These are phyloP conservation scores for Heterotilapia buettikoferi DNA, from an alignment of 2,113 vertebrate species.

Conservation along the genomic window DNA sequence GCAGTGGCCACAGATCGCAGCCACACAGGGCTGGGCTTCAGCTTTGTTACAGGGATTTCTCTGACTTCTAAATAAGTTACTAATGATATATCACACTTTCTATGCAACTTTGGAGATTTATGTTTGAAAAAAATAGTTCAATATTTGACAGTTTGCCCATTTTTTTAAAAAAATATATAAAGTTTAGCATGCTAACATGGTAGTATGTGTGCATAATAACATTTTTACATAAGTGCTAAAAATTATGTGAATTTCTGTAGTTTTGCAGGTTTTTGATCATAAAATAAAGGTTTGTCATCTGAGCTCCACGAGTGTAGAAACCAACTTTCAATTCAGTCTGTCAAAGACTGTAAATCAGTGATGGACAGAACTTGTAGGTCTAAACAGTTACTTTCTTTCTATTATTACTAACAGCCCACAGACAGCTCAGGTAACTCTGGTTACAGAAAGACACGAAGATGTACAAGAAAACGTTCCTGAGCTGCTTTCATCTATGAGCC, in stretches of 20 bases:
- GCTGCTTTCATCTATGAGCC: neutral
- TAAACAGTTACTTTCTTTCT: neutral
- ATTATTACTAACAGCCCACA: neutral
- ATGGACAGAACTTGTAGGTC: too few relatives aligned
- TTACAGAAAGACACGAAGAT: neutral
- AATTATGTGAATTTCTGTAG: neutral
- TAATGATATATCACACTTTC: neutral
- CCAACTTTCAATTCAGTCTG: too few relatives aligned
- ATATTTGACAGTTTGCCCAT: neutral
- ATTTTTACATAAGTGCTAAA: neutral
- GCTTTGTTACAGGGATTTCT: neutral
- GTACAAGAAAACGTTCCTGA: neutral
- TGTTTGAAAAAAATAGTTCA: neutral
- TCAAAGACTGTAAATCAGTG: too few relatives aligned
- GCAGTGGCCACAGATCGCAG: neutral
- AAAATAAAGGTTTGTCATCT: too few relatives aligned
- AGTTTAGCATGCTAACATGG: neutral
- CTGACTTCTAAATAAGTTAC: neutral
- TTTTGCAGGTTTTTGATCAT: too few relatives aligned
- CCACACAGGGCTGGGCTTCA: neutral
- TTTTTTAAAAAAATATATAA: neutral
- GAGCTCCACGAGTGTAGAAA: too few relatives aligned
- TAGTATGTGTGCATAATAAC: neutral
- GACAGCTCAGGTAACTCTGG: neutral
- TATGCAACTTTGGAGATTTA: neutral